Conservation (phyloP, 2,888 invertebrate genomes). For the Drosophila barbarae region DNA sequence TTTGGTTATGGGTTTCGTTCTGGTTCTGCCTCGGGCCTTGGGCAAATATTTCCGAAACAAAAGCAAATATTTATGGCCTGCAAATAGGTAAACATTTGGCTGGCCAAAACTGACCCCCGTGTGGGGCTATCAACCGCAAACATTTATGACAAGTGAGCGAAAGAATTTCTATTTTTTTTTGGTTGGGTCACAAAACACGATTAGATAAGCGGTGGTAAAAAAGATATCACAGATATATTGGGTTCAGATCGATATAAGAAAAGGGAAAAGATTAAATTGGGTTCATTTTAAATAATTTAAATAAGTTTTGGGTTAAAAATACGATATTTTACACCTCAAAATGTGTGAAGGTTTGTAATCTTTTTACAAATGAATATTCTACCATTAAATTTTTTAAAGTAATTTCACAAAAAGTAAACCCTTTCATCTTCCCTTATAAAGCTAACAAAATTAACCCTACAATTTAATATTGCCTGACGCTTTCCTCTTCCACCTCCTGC, state of each 20-base stretch:
- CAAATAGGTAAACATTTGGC: slow-evolving; percentile 60
- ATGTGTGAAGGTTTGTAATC: not conserved
- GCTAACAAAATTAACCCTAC: not conserved
- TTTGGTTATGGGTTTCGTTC: slow-evolving; percentile 9
- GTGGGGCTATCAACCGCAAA: slow-evolving; percentile 9
- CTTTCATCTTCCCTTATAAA: not conserved
- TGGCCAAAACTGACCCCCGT: slow-evolving; percentile 32
- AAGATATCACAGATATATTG: slow-evolving; percentile 1
- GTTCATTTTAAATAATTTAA: not conserved
- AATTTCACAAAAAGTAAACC: not conserved
- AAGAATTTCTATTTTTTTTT: slow-evolving; percentile 15
- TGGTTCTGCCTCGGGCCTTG: slow-evolving; percentile 6
- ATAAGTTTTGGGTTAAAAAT: not conserved
- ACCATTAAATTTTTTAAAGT: not conserved
- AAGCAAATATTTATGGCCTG: slow-evolving; percentile 59
- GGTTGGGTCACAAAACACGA: slow-evolving; percentile 10
- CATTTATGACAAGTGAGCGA: slow-evolving; percentile 13
- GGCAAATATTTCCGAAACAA: slow-evolving; percentile 29
- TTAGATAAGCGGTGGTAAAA: slow-evolving; percentile 46
- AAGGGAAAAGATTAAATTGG: not conserved
- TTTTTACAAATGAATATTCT: not conserved
- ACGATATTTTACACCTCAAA: not conserved
- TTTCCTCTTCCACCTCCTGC: not conserved
- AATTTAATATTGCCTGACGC: not conserved
- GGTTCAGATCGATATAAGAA: not conserved